Conservation (phyloP, 1,140 invertebrate species). For the Diorhabda sublineata region DNA sequence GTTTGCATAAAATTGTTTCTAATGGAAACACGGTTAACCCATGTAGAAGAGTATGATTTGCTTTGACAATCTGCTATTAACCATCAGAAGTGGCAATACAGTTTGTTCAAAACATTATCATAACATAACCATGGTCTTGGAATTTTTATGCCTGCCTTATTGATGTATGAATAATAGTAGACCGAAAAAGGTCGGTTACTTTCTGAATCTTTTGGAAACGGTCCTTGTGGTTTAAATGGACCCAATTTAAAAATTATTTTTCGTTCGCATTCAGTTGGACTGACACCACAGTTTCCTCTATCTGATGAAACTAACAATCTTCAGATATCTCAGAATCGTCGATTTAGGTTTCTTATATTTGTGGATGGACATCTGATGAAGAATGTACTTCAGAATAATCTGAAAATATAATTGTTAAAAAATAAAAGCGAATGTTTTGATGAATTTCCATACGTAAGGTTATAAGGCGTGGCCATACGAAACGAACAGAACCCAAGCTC, state of each 20-base stretch:
- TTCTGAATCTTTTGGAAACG: constrained; percentile 35
- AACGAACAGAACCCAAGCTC: no score
- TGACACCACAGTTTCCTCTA: constrained; percentile 36
- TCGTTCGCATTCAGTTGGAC: constrained; percentile 34
- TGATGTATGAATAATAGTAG: constrained; percentile 38
- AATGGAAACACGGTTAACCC: constrained; percentile 40
- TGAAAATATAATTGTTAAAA: constrained; percentile 5
- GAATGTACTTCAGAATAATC: not conserved
- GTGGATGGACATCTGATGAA: constrained; percentile 10
- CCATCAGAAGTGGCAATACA: constrained; percentile 40
- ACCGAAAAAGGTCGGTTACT: constrained; percentile 33
- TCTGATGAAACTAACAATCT: constrained; percentile 15
- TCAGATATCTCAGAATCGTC: constrained; percentile 8
- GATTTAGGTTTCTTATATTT: constrained; percentile 4
- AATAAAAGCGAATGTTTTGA: constrained; percentile 5
- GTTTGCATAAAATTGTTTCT: constrained; percentile 35
- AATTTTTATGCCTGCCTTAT: constrained; percentile 38
- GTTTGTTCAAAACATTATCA: constrained; percentile 39
- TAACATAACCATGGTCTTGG: constrained; percentile 31
- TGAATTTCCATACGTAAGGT: not conserved
- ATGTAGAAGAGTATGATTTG: constrained; percentile 39
- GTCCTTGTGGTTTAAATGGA: constrained; percentile 35
- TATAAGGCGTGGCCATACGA: not conserved
- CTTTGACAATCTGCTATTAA: constrained; percentile 41
- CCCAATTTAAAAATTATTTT: constrained; percentile 40